Evolutionary conservation across 2,113 vertebrate genomes (phyloP), one percentile per base, ranked within the genome.

Genomic region (Urocitellus parryii): DNA sequence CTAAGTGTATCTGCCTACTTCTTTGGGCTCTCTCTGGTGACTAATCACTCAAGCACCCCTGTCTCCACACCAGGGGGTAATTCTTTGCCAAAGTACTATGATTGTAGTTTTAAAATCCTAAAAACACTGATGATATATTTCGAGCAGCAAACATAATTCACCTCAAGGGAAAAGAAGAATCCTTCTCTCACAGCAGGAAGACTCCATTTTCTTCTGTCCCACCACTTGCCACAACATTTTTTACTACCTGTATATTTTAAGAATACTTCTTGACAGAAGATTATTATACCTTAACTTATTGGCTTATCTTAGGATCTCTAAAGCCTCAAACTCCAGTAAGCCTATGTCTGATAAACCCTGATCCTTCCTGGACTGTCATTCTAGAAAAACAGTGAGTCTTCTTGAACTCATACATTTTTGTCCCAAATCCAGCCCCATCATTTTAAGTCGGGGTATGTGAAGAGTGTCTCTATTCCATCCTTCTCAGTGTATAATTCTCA

Each of bases 71-170:
- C 58, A 29, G 18, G 68, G 68, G 67, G 37, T 6, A 84, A 56
- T 96, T 94, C 88, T 92, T 84, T 82, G 2, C 56, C 37, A 65
- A 61, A 78, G 37, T 92, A 76, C 77, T 65, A 4, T 91, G 82
- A 88, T 93, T 94, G 73, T 91, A 90, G 53, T 96, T 88, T 73
- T 86, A 81, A 88, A 88, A 84, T 74, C 39, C 45, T 63, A 81
- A 11, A 87, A 97, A 83, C 78, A 80, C n/a, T 58, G 89, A 83
- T 92, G 78, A 45, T 87, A 4, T 89, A 39, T 63, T 61, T 70
- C 73, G 85, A 94, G 37, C 94, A 65, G 78, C 58, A 92, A 82
- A 90, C 13, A 37, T 88, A 94, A 91, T 95, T 94, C 11, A 34
- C 29, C 88, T 81, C 56, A 70, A 68, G 78, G 82, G 86, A 83